These are phyloP conservation scores for Orestias chungarensis DNA, from an alignment of 2,797 vertebrate species.

Conservation along the genomic window DNA sequence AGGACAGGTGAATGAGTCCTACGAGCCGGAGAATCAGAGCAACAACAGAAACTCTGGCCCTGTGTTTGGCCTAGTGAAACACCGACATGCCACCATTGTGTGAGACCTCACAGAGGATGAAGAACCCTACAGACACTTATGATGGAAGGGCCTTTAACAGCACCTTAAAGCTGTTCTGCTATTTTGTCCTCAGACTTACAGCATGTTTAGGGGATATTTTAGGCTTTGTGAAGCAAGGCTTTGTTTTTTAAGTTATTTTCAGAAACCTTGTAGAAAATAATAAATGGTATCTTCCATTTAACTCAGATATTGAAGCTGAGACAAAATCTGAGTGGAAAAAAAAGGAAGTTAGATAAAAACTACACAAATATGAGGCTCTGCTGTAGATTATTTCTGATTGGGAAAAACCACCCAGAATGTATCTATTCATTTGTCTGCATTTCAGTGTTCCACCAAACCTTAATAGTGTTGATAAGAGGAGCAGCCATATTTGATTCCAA, in stretches of 20 bases:
- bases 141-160: conserved; percentile 1
- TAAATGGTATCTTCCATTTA: no score
- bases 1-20: conserved; percentile 61
- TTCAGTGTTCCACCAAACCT: no score
- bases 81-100: conserved; percentile 78
- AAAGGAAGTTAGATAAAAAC: no score
- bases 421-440: no score
- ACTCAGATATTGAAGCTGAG: no score
- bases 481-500: no score
- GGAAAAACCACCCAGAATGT: no score
- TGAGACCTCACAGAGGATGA: conserved; percentile 40
- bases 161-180: neutral
- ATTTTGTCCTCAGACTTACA: neutral
- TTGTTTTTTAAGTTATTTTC: neutral
- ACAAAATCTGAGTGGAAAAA: no score
- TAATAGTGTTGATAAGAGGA: no score
- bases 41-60: conserved; percentile 24
- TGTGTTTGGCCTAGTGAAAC: conserved; percentile 50
- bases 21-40: conserved; percentile 46
- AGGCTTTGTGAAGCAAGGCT: neutral
- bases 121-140: neutral
- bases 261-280: no score
- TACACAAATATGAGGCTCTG: no score
- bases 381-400: no score
- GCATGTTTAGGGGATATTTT: neutral